Conservation (phyloP, 2,888 invertebrate species). For the Ormyrus rosae region DNA sequence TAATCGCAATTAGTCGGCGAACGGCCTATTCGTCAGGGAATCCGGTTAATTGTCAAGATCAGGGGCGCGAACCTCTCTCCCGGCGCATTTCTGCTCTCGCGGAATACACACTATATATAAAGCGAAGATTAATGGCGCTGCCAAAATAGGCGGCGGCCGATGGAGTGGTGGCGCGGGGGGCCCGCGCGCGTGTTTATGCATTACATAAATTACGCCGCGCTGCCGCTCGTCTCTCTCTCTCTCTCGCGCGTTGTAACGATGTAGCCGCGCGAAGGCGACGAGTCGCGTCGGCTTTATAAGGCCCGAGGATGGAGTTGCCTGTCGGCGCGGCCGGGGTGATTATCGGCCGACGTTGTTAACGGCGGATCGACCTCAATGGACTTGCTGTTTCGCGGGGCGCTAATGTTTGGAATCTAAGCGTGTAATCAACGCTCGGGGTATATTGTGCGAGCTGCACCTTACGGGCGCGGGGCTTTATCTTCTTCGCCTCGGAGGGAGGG, state of each 20-base stretch:
- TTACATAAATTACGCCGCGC: conserved; percentile 39
- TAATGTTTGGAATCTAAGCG: neutral
- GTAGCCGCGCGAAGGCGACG: too few relatives aligned
- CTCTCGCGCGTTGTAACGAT: neutral
- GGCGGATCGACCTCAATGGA: conserved; percentile 13
- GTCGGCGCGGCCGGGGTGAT: neutral
- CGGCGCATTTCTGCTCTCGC: too few relatives aligned
- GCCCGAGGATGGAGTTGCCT: neutral
- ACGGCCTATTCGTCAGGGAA: conserved; percentile 35
- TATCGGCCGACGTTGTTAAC: conserved; percentile 18
- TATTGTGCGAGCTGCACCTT: too few relatives aligned
- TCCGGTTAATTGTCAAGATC: conserved; percentile 53
- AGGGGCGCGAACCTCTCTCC: neutral
- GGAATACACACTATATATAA: neutral
- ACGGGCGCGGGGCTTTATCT: too few relatives aligned
- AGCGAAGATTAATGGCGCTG: conserved; percentile 50
- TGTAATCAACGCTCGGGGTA: too few relatives aligned
- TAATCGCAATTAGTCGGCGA: conserved; percentile 37
- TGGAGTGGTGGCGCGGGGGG: neutral
- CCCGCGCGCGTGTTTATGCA: conserved; percentile 21
- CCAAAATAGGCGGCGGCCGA: conserved; percentile 23
- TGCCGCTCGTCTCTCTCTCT: neutral
- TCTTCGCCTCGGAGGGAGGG: too few relatives aligned
- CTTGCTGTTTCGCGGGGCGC: neutral
- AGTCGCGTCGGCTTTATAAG: neutral